Evolutionary conservation across 2,888 invertebrate genomes (phyloP).

Genomic region (Pollenia labialis): DNA sequence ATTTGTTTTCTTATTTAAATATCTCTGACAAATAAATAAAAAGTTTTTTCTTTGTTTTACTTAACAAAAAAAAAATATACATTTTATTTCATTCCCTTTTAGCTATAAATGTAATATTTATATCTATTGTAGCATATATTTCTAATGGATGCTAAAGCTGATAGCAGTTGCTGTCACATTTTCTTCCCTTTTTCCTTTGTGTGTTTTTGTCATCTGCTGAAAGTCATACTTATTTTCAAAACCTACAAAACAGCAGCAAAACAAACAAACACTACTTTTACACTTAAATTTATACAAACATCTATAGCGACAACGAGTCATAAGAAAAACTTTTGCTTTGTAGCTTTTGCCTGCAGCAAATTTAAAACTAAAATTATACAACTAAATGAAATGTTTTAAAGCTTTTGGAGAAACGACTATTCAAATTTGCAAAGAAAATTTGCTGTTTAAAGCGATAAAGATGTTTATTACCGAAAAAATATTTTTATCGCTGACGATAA

Average conservation of each 20-base stretch:
- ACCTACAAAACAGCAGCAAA: background rate
- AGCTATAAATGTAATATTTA: background rate
- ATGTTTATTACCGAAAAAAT: no score
- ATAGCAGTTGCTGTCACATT: background rate
- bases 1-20: background rate
- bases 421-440: no score
- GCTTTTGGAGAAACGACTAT: no score
- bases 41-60: background rate
- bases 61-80: background rate
- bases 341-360: conserved; percentile 1
- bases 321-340: conserved; percentile 34
- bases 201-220: background rate
- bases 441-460: no score
- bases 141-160: background rate
- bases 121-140: background rate
- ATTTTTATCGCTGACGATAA: no score
- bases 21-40: conserved; percentile 1
- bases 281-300: conserved; percentile 15
- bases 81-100: conserved; percentile 17
- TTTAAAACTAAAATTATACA: background rate
- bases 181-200: background rate
- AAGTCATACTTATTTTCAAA: background rate
- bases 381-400: background rate
- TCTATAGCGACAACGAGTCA: background rate
- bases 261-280: background rate